These are phyloP conservation scores for Glossosoma conforme DNA, from an alignment of 1,140 invertebrate genomes.

Conservation along the genomic window DNA sequence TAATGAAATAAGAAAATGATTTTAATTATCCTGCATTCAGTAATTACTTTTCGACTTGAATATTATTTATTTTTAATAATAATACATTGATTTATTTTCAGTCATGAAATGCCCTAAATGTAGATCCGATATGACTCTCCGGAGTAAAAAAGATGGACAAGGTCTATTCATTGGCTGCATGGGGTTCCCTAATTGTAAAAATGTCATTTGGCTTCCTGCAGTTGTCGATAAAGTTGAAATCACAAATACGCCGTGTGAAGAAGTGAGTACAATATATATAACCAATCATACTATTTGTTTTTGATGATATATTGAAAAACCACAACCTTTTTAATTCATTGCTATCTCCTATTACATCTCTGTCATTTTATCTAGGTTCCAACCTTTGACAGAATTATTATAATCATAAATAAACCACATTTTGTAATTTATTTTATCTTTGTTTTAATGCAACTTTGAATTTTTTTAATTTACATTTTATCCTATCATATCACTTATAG, in stretches of 20 bases:
- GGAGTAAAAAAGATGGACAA: slow-evolving; percentile 56
- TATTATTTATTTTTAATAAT: not conserved
- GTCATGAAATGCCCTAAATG: slow-evolving; percentile 78
- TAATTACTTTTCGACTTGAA: not conserved
- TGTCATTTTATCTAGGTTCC: too few relatives aligned
- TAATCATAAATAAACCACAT: too few relatives aligned
- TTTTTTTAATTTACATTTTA: too few relatives aligned
- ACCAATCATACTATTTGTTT: too few relatives aligned
- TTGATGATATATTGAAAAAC: not conserved
- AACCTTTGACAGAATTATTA: too few relatives aligned
- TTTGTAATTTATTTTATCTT: too few relatives aligned
- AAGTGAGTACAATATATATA: slow-evolving; percentile 48
- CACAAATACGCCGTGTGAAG: slow-evolving; percentile 59
- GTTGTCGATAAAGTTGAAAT: slow-evolving; percentile 61
- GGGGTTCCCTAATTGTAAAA: slow-evolving; percentile 74
- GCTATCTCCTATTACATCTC: too few relatives aligned
- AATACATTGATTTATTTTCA: slow-evolving; percentile 27
- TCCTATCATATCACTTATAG: too few relatives aligned
- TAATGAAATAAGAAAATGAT: too few relatives aligned
- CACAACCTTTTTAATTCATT: too few relatives aligned
- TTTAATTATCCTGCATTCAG: too few relatives aligned
- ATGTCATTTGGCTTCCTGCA: slow-evolving; percentile 76
- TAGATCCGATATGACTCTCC: slow-evolving; percentile 63
- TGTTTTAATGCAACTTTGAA: too few relatives aligned
- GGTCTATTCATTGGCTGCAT: slow-evolving; percentile 73